A percentile compares a stretch with the other conserved stretches of the same genome.
These are phyloP conservation scores for Gasterosteus nipponicus DNA, from an alignment of 2,113 vertebrate species.

Conservation along the genomic window DNA sequence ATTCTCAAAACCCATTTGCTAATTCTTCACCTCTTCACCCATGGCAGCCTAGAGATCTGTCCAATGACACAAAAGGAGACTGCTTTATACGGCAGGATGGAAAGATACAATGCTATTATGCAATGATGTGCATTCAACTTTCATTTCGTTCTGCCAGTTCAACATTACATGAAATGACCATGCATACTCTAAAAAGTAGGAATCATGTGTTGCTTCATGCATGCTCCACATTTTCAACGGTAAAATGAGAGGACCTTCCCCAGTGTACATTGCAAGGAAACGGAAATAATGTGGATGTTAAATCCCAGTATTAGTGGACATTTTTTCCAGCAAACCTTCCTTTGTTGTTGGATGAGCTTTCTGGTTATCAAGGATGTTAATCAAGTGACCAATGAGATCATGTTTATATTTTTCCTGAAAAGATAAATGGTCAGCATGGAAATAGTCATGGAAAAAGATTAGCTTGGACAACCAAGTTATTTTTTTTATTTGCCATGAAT, in stretches of 20 bases:
- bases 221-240: background rate
- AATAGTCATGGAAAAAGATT: conserved; percentile 23
- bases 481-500: background rate
- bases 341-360: background rate
- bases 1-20: background rate
- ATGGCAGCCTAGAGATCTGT: background rate
- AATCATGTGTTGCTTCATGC: background rate
- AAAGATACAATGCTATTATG: background rate
- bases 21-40: background rate
- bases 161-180: background rate
- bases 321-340: background rate
- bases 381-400: background rate
- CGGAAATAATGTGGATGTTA: background rate
- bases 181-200: background rate
- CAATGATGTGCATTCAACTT: background rate
- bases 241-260: background rate
- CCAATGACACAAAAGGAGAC: background rate
- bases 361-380: background rate
- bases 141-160: background rate
- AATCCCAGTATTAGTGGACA: background rate
- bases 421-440: conserved; percentile 27
- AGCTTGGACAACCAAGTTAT: background rate
- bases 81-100: background rate
- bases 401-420: background rate
- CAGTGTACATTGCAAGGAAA: background rate